phyloP scores from a whole-genome alignment of 1,140 invertebrate species.

The Aculops lycopersici region DNA sequence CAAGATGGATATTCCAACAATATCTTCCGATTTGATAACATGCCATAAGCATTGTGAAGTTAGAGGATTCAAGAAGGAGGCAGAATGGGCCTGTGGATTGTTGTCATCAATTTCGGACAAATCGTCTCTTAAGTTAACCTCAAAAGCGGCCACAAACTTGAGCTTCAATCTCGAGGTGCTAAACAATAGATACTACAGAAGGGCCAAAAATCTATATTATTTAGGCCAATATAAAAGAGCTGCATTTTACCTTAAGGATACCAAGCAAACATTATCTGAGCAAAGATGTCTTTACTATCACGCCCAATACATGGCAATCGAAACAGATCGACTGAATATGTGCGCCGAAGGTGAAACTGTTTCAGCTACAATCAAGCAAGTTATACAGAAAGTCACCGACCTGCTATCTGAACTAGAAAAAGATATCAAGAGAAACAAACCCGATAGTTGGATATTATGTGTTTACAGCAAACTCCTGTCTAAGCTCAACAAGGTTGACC shows the following conservation, averaged over 20 bases:
- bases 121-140: background rate
- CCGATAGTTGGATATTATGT: constrained; percentile 8
- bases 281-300: constrained; percentile 46
- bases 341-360: constrained; percentile 2
- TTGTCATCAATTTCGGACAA: constrained; percentile 4
- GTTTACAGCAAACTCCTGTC: constrained; percentile 51
- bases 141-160: background rate
- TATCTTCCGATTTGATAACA: constrained; percentile 1
- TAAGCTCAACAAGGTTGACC: constrained; percentile 38
- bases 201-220: constrained; percentile 67
- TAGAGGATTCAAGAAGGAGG: constrained; percentile 10
- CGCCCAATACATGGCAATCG: constrained; percentile 31
- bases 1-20: too few species aligned
- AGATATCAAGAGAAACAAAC: constrained; percentile 4
- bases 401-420: constrained; percentile 10
- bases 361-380: constrained; percentile 19
- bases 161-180: background rate
- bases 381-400: constrained; percentile 9
- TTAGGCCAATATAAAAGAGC: constrained; percentile 64
- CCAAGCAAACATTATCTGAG: constrained; percentile 26
- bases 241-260: constrained; percentile 41
- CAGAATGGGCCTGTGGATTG: constrained; percentile 10
- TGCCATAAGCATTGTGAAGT: background rate
- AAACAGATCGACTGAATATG: constrained; percentile 6
- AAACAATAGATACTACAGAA: constrained; percentile 22